Conservation (phyloP, 2,113 vertebrate species). For the Hydropotes inermis region DNA sequence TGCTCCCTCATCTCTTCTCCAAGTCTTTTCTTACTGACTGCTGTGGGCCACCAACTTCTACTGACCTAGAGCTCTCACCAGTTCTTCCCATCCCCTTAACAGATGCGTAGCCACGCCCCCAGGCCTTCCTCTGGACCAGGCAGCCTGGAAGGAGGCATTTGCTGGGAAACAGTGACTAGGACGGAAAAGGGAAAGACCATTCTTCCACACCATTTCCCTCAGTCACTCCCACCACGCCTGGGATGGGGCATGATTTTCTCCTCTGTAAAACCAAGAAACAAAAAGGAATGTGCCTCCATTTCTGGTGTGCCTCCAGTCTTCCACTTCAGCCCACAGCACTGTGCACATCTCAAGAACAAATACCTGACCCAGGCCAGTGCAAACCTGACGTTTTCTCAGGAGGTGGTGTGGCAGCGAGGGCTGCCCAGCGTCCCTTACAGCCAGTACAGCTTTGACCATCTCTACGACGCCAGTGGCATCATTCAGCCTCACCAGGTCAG, state of each 20-base stretch:
- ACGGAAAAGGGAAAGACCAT: neutral
- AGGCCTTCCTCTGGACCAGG: neutral
- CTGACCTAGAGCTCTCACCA: neutral
- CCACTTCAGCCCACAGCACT: neutral
- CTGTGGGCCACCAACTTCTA: neutral
- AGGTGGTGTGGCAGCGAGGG: conserved; percentile 78
- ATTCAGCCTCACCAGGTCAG: conserved; percentile 14
- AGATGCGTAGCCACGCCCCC: neutral
- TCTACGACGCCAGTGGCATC: conserved; percentile 73
- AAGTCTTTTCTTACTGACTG: neutral
- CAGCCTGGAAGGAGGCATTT: neutral
- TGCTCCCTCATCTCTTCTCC: neutral
- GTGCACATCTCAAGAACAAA: conserved; percentile 40
- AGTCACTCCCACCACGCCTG: neutral
- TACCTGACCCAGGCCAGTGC: conserved; percentile 71
- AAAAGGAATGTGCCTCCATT: neutral
- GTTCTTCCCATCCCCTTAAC: neutral
- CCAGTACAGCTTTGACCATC: conserved; percentile 67
- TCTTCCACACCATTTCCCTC: neutral
- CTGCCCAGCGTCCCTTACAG: conserved; percentile 72
- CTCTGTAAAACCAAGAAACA: neutral
- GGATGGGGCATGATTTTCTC: conserved; percentile 24
- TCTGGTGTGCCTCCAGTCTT: neutral
- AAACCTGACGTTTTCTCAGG: conserved; percentile 80
- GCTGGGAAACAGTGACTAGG: neutral